A percentile compares a stretch with the other conserved stretches of the same genome.
Conservation (phyloP, 2,113 vertebrate genomes). For the Oncorhynchus masou region DNA sequence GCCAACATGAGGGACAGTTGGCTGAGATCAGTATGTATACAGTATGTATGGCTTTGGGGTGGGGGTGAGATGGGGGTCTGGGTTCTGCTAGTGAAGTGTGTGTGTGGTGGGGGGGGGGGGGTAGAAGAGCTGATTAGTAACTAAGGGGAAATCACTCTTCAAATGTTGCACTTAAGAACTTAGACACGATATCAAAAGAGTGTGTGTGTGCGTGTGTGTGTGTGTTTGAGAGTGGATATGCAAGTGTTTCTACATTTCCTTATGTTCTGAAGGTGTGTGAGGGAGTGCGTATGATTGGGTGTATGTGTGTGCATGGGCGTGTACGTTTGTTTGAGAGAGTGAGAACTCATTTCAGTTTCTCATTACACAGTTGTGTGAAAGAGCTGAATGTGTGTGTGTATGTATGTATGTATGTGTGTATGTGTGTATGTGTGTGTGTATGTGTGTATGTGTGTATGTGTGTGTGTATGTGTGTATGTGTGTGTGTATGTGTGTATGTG, state of each 20-base stretch:
- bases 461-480: neutral
- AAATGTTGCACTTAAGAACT: conserved; percentile 69
- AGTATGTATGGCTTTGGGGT: conserved; percentile 31
- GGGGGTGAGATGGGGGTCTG: conserved; percentile 7
- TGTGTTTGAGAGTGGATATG: conserved; percentile 4
- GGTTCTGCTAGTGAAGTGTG: conserved; percentile 8
- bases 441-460: too few species aligned
- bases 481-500: neutral
- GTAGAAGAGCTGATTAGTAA: conserved; percentile 16
- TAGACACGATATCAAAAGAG: conserved; percentile 52
- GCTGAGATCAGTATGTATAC: neutral
- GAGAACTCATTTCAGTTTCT: conserved; percentile 37
- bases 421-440: neutral
- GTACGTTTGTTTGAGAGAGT: conserved; percentile 1
- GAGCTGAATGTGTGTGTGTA: neutral
- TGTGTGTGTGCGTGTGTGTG: conserved; percentile 27
- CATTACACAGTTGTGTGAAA: conserved; percentile 42
- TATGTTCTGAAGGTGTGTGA: neutral
- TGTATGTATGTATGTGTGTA: too few species aligned
- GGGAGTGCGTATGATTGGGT: neutral
- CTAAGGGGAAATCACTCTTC: conserved; percentile 53
- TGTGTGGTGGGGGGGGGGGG: neutral
- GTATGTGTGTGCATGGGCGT: conserved; percentile 17
- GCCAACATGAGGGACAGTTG: neutral
- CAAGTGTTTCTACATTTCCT: too few species aligned